phyloP scores from a whole-genome alignment of 2,113 vertebrate genomes.

The Bubo blakistoni region DNA sequence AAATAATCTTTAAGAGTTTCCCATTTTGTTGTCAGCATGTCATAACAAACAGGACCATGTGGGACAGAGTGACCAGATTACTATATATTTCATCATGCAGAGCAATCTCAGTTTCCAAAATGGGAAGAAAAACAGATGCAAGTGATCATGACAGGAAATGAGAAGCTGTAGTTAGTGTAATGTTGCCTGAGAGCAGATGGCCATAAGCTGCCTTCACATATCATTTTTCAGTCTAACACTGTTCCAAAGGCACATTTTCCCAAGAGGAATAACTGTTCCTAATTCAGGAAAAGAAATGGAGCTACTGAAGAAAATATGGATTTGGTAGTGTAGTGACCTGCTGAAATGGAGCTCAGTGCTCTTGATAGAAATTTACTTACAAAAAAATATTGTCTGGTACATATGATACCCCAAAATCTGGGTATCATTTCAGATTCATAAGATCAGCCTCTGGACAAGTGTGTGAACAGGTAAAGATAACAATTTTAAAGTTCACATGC shows the following conservation, averaged over 20 bases:
- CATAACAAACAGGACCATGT: neutral
- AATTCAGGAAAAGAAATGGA: neutral
- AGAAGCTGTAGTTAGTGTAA: constrained; percentile 9
- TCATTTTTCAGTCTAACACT: neutral
- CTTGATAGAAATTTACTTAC: neutral
- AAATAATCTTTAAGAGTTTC: neutral
- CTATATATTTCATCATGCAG: neutral
- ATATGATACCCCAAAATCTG: neutral
- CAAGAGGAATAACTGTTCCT: neutral
- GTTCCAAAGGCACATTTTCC: neutral
- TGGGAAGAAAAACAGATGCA: constrained; percentile 18
- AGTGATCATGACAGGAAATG: constrained; percentile 24
- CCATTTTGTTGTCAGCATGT: neutral
- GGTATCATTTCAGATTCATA: neutral
- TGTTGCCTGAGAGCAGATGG: constrained; percentile 10
- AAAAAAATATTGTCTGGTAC: neutral
- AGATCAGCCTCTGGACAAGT: neutral
- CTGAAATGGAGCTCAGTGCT: neutral
- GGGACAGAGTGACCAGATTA: neutral
- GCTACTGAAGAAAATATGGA: neutral
- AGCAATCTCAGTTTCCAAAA: neutral
- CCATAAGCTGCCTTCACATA: neutral
- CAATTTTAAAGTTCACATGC: neutral
- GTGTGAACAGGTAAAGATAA: neutral
- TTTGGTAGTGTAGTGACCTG: neutral